phyloP scores from a whole-genome alignment of 2,797 vertebrate genomes.

The Netta rufina region DNA sequence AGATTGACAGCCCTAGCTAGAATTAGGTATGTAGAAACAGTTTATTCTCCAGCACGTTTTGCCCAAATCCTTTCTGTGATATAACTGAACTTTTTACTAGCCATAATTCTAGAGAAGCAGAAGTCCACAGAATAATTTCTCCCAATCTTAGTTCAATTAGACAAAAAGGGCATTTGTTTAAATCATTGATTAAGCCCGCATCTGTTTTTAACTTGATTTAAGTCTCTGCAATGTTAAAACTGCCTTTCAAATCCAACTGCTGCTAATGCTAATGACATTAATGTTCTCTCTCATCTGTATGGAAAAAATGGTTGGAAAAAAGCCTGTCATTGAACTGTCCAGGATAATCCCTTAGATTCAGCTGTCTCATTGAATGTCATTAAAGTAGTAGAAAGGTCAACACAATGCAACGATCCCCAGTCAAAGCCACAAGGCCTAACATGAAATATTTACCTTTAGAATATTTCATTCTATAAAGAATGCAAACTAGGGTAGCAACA shows the following conservation, averaged over 20 bases:
- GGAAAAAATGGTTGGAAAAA: neutral
- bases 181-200: neutral
- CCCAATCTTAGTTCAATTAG: neutral
- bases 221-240: neutral
- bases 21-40: neutral
- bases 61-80: neutral
- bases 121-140: neutral
- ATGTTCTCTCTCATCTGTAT: neutral
- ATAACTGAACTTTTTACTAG: neutral
- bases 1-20: neutral
- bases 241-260: neutral
- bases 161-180: neutral
- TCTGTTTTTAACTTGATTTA: neutral
- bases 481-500: neutral
- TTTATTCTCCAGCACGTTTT: neutral
- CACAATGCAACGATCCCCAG: neutral
- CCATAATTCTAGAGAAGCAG: neutral
- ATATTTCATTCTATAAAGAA: neutral
- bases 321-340: neutral
- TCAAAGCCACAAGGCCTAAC: neutral
- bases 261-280: neutral
- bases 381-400: conserved; percentile 7
- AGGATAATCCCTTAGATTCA: neutral
- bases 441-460: conserved; percentile 2
- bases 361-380: conserved; percentile 4